Evolutionary conservation across 1,140 invertebrate genomes (phyloP), one percentile per base, ranked within the genome.

Genomic region (Drosophila micromelanica): DNA sequence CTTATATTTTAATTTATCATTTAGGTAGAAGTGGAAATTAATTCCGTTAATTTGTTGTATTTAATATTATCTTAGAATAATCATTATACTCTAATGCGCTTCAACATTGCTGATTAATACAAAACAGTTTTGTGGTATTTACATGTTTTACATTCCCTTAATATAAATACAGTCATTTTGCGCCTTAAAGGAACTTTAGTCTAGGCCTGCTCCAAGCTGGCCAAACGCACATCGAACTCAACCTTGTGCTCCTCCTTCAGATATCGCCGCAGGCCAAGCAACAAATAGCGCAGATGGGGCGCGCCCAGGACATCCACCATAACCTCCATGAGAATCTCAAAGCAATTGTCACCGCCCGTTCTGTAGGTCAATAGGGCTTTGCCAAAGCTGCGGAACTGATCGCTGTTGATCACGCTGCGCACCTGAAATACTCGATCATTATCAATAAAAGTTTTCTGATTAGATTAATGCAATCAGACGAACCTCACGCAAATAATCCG

Each of bases 231-330:
- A 72, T 93, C 93, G 86, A 94, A 95, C 38, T 74, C 70, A 8
- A 54, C 46, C 90, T 94, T 94, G 80, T 95, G 94, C 56, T 93
- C 91, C 37, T 93, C 92, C 80, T 93, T 94, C 7, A 95, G 71
- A 91, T 94, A 95, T 40, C 93, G 93, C 37, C 93, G 93, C 92
- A 95, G 94, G 69, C 94, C 95, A 77, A 92, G 92, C 43, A 95
- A 93, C 62, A 96, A 93, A 91, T 95, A 94, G 67, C 93, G 93
- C 46, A 94, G 68, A 67, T 93, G 92, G 43, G 90, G 92, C 64
- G 93, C 92, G 20, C 57, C 56, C 8, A 93, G 84, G 74, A 95
- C 93, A 45, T 95, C 80, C 59, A 80, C 78, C 35, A 96, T 87
- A 30, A 91, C 87, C 55, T 84, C 71, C 43, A 94, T 82, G 59